These are phyloP conservation scores for Lochmaea capreae DNA, from an alignment of 2,888 invertebrate species.

Conservation along the genomic window DNA sequence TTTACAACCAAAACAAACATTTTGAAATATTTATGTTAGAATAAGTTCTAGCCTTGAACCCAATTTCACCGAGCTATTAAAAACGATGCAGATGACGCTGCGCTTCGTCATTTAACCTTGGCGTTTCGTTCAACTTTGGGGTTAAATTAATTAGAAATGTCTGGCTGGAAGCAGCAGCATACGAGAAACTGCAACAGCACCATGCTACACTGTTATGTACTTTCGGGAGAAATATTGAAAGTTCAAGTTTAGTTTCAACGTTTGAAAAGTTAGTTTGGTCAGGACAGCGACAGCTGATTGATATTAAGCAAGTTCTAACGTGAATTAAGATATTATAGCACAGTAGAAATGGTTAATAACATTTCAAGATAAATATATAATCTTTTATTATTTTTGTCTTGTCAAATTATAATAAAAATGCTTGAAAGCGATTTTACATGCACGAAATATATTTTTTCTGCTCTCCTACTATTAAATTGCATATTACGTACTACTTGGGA, in stretches of 20 bases:
- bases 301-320: not conserved
- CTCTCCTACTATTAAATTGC: too few species aligned
- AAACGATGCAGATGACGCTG: constrained; percentile 38
- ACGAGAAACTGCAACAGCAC: constrained; percentile 33
- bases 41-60: constrained; percentile 11
- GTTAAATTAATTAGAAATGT: constrained; percentile 49
- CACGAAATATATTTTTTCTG: too few species aligned
- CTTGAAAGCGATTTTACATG: too few species aligned
- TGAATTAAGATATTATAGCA: not conserved
- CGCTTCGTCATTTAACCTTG: constrained; percentile 46
- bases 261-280: constrained; percentile 36
- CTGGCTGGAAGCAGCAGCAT: constrained; percentile 38
- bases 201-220: constrained; percentile 26
- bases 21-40: constrained; percentile 11
- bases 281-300: constrained; percentile 28
- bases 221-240: constrained; percentile 36
- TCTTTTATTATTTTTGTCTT: too few species aligned
- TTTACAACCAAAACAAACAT: constrained; percentile 8
- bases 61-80: constrained; percentile 20
- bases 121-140: constrained; percentile 47
- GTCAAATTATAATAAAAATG: too few species aligned
- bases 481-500: too few species aligned
- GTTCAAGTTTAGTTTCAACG: constrained; percentile 35
- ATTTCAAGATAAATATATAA: too few species aligned
- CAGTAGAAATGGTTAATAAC: not conserved